Conservation (phyloP, 2,797 vertebrate species). For the Mormyrus proboscirostris region DNA sequence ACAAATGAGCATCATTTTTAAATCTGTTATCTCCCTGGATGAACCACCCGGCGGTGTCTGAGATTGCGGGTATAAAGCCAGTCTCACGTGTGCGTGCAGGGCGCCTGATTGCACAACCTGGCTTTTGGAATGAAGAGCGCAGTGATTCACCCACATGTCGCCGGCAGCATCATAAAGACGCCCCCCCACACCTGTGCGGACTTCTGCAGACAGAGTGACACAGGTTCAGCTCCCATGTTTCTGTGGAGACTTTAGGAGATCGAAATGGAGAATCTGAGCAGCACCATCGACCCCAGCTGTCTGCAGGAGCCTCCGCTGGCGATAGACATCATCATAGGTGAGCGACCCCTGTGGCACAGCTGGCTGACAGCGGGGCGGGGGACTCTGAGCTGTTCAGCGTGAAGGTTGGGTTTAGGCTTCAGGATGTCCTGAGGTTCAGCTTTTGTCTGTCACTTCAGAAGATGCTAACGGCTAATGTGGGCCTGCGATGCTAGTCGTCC, state of each 20-base stretch:
- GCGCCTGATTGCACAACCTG: not conserved
- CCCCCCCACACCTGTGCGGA: not conserved
- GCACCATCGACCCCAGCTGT: constrained; percentile 59
- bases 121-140: not conserved
- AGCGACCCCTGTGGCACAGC: constrained; percentile 40
- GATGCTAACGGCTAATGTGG: not conserved
- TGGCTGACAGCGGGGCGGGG: not conserved
- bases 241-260: not conserved
- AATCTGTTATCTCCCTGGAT: not conserved
- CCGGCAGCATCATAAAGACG: not conserved
- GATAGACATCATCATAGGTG: constrained; percentile 62
- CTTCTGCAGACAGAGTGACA: not conserved
- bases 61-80: not conserved
- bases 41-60: not conserved
- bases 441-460: not conserved
- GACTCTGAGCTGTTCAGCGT: not conserved
- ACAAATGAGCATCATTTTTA: not conserved
- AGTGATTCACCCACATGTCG: not conserved
- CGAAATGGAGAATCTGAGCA: constrained; percentile 43
- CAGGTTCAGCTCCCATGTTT: not conserved
- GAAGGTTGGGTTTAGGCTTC: not conserved
- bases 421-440: not conserved
- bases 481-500: not conserved
- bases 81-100: not conserved
- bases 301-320: constrained; percentile 60